Evolutionary conservation across 2,113 vertebrate genomes (phyloP).

Genomic region (Trichechus manatus): DNA sequence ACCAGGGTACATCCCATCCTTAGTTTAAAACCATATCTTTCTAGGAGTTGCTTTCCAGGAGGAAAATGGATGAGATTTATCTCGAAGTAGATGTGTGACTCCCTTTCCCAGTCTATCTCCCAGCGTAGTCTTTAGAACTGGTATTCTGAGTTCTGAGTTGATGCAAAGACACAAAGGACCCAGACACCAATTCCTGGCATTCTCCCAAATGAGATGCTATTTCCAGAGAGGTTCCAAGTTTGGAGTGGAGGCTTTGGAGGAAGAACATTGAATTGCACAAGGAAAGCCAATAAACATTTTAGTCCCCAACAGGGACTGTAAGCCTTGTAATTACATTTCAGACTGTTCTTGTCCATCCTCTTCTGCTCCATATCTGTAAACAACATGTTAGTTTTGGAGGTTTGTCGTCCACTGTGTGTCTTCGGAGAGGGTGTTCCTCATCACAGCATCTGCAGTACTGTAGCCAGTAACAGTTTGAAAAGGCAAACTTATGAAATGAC

Average conservation of each 20-base stretch:
- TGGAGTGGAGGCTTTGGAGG: conserved; percentile 61
- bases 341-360: conserved; percentile 57
- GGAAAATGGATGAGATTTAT: neutral
- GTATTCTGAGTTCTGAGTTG: conserved; percentile 43
- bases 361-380: conserved; percentile 75
- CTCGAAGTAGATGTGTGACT: neutral
- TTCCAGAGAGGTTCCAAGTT: conserved; percentile 73
- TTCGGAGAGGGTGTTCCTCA: conserved; percentile 62
- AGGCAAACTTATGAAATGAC: conserved; percentile 78
- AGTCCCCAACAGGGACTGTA: conserved; percentile 66
- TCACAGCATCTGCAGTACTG: conserved; percentile 68
- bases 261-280: conserved; percentile 76
- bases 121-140: neutral
- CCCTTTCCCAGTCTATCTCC: neutral
- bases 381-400: conserved; percentile 69
- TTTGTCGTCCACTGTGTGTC: conserved; percentile 67
- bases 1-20: neutral
- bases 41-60: conserved; percentile 50
- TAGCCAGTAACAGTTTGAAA: conserved; percentile 70
- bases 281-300: conserved; percentile 81
- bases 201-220: conserved; percentile 55
- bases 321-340: conserved; percentile 70
- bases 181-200: conserved; percentile 61
- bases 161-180: conserved; percentile 42
- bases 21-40: conserved; percentile 18